phyloP scores from a whole-genome alignment of 2,797 vertebrate genomes.

The Morelia viridis region DNA sequence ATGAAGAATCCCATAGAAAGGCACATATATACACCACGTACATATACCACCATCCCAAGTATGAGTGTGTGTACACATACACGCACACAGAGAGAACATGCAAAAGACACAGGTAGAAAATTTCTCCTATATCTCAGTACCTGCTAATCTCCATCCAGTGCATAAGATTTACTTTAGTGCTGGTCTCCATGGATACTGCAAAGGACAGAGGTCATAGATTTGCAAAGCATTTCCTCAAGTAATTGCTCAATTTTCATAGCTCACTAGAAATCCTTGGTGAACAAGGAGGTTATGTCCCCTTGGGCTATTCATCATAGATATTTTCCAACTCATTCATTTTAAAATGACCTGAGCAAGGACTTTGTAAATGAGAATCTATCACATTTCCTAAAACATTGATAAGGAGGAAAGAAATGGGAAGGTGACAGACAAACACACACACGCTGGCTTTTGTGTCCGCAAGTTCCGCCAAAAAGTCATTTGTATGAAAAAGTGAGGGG shows the following conservation, averaged over 20 bases:
- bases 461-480: constrained; percentile 27
- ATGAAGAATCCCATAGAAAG: not conserved
- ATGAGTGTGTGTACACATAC: not conserved
- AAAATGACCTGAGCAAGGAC: constrained; percentile 60
- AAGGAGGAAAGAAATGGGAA: constrained; percentile 26
- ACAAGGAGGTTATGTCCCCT: constrained; percentile 50
- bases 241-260: constrained; percentile 65
- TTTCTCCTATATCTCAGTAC: not conserved
- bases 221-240: constrained; percentile 62
- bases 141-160: constrained; percentile 37
- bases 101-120: constrained; percentile 17
- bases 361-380: constrained; percentile 59
- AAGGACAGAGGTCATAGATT: constrained; percentile 47
- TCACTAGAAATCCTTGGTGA: constrained; percentile 58
- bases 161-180: constrained; percentile 31
- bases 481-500: not conserved
- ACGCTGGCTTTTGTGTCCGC: constrained; percentile 8
- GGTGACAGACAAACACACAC: not conserved
- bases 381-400: constrained; percentile 31
- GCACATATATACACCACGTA: not conserved
- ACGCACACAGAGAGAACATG: not conserved
- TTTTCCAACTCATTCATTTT: constrained; percentile 63
- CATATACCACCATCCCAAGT: no score
- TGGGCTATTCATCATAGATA: constrained; percentile 49
- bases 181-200: constrained; percentile 25